Evolutionary conservation across 2,888 invertebrate species (phyloP), one percentile per base, ranked within the genome.

Genomic region (Dromius quadrimaculatus): DNA sequence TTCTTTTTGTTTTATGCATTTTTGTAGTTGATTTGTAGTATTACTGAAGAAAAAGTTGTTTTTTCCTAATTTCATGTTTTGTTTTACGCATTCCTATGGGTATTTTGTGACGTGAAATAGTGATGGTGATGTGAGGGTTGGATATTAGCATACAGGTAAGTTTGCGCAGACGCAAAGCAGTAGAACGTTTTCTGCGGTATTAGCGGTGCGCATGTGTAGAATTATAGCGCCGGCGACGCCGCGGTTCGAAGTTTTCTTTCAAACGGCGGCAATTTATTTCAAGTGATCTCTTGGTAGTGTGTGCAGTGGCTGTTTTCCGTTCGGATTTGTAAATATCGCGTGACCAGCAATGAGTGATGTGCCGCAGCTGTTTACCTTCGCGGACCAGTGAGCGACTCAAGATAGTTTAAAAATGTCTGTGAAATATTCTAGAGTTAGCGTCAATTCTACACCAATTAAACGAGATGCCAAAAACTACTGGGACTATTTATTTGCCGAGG

Each of bases 251-350:
- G n/a, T 45, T 68, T 68, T 38, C 45, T 59, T 45, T 50, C 34
- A 70, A 70, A 70, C 70, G 61, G 70, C 70, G 70, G 70, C 62
- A 70, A 70, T 62, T 70, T 70, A 70, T 70, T 70, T 70, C 70
- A 70, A 70, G 70, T 70, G 50, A 20, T 47, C 36, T 57, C 59
- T 45, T 41, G 59, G 47, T 34, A 41, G 59, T 59, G 38, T 38
- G 32, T 54, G 34, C 38, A 54, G 41, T 59, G 57, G 11, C 15
- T 66, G 66, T 66, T 54, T 54, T 41, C 54, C 22, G 66, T 66
- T 63, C 28, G 57, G 23, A 34, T 62, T 45, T 22, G 62, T 43
- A 59, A 43, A 43, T 59, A 68, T 28, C 23, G 23, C 57, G 68
- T 57, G 41, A 23, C 43, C 23, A 28, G 68, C 36, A 22, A 65